These are phyloP conservation scores for Epinephelus cyanopodus DNA, from an alignment of 2,113 vertebrate species.

Conservation along the genomic window DNA sequence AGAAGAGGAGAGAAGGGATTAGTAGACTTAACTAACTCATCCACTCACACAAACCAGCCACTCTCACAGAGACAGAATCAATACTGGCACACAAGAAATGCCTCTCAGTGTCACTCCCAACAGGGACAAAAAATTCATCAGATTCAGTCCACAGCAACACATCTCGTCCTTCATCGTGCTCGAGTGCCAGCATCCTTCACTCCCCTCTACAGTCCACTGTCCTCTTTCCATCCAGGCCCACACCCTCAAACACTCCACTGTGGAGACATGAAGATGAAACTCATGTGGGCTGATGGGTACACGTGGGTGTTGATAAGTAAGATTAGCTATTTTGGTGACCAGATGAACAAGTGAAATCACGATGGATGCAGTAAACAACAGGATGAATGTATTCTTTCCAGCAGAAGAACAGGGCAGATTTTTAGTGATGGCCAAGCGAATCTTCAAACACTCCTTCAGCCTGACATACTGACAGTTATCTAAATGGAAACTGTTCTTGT, in stretches of 20 bases:
- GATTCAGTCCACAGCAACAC: constrained; percentile 18
- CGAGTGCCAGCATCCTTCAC: constrained; percentile 12
- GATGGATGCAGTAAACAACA: neutral
- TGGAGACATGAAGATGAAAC: neutral
- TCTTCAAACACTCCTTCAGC: neutral
- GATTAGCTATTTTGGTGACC: constrained; percentile 23
- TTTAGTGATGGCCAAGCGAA: neutral
- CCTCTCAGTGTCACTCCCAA: constrained; percentile 18
- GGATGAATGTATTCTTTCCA: neutral
- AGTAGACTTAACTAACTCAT: constrained; percentile 14
- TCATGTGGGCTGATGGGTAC: constrained; percentile 5
- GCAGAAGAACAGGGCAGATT: neutral
- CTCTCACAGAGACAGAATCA: constrained; percentile 44
- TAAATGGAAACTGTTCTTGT: neutral
- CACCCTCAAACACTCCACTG: neutral
- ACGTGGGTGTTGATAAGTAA: constrained; percentile 18
- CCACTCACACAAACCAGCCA: neutral
- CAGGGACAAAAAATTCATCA: constrained; percentile 34
- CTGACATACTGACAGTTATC: neutral
- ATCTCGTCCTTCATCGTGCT: neutral
- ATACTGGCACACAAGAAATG: constrained; percentile 36
- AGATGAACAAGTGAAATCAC: constrained; percentile 10
- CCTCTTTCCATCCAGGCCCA: neutral
- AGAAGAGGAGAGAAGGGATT: constrained; percentile 35
- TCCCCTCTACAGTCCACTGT: neutral